Percentiles rank a stretch among this genome's conserved stretches.
Evolutionary conservation across 2,113 vertebrate species (phyloP).

Genomic region (Hucho hucho): DNA sequence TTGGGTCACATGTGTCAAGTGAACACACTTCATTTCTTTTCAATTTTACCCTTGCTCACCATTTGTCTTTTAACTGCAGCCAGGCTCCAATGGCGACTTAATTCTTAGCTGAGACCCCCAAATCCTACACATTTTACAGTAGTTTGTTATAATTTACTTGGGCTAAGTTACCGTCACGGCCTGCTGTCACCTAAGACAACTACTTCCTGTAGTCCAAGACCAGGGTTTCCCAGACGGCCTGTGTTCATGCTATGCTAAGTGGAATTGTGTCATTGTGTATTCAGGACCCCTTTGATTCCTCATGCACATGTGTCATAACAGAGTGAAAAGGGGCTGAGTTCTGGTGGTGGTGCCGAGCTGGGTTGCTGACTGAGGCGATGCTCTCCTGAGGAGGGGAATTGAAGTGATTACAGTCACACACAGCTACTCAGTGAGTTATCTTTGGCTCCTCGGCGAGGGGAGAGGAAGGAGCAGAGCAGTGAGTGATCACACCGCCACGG

Average conservation of each 20-base stretch:
- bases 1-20: constrained; percentile 75
- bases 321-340: constrained; percentile 48
- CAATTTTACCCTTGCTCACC: constrained; percentile 43
- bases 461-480: constrained; percentile 37
- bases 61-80: constrained; percentile 39
- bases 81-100: constrained; percentile 24
- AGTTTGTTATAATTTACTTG: constrained; percentile 23
- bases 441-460: constrained; percentile 61
- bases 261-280: constrained; percentile 5
- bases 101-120: constrained; percentile 30
- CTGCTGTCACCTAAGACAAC: not conserved
- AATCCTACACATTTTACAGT: constrained; percentile 16
- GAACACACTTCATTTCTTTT: constrained; percentile 71
- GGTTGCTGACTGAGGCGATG: constrained; percentile 30
- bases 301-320: constrained; percentile 33
- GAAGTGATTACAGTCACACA: constrained; percentile 68
- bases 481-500: constrained; percentile 53
- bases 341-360: not conserved
- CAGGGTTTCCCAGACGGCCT: not conserved
- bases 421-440: constrained; percentile 62
- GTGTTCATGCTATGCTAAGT: not conserved
- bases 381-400: constrained; percentile 66
- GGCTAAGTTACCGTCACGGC: not conserved
- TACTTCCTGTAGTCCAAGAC: not conserved
- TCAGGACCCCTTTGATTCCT: constrained; percentile 32